These are phyloP conservation scores for Onychomys torridus DNA, from an alignment of 2,797 vertebrate genomes.

Conservation along the genomic window DNA sequence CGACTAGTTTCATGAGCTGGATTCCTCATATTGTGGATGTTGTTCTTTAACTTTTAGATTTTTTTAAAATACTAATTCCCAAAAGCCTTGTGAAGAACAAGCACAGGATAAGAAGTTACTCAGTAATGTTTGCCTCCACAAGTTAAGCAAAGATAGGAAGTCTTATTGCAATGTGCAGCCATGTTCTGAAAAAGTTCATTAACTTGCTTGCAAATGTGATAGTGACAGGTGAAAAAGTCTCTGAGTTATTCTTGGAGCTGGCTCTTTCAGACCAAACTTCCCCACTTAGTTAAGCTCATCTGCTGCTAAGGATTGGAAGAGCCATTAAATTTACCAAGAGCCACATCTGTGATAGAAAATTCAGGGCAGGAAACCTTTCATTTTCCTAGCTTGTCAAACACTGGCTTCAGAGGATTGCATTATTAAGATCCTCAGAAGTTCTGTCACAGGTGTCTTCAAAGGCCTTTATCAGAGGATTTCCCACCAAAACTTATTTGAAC, in stretches of 20 bases:
- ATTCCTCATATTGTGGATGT: background rate
- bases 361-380: background rate
- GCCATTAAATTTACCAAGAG: conserved; percentile 52
- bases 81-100: conserved; percentile 50
- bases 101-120: conserved; percentile 43
- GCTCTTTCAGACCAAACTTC: conserved; percentile 79
- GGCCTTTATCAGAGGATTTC: background rate
- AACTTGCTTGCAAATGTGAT: conserved; percentile 59
- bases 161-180: conserved; percentile 23
- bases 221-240: conserved; percentile 67
- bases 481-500: too few relatives aligned
- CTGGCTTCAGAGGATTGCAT: conserved; percentile 9
- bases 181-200: conserved; percentile 42
- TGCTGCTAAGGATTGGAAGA: conserved; percentile 66
- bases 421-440: background rate
- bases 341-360: conserved; percentile 33
- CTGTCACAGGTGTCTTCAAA: conserved; percentile 39
- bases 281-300: conserved; percentile 74
- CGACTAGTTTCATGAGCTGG: background rate
- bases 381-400: conserved; percentile 42
- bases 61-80: conserved; percentile 19
- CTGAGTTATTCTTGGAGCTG: conserved; percentile 78
- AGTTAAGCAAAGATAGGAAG: conserved; percentile 40
- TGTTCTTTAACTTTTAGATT: conserved; percentile 25
- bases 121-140: conserved; percentile 35